Base-by-base conservation (phyloP, 2,113 vertebrate species). In the Mobula hypostoma region DNA sequence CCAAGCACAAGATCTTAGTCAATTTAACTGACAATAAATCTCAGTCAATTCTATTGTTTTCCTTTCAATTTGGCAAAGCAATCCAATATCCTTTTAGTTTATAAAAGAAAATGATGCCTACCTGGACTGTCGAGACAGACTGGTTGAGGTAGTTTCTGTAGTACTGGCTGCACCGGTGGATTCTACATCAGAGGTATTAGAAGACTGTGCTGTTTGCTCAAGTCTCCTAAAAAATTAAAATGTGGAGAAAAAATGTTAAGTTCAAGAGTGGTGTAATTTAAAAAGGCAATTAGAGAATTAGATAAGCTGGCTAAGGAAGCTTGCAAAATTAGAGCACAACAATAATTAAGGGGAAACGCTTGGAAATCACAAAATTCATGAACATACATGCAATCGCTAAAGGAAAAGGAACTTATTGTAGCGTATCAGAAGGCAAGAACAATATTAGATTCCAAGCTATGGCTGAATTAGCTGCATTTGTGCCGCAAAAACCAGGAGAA, bases 81-180 rank as follows among this genome's bases (percentile, higher is more conserved):
- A 90, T 15, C 14, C 5, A 66, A 32, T 4, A 32, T 5, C n/a
- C 66, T 61, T 14, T 29, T 5, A 61, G 6, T 15, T 76, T 74
- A 74, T 74, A 15, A 15, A 40, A 74, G 70, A 74, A 93, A 74
- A 48, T 12, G 40, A n/a, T 94, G 94, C 40, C 94, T 97, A 99
- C 98, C 98, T 98, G 96, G 98, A 99, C 97, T 98, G 98, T 97
- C 98, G 98, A 95, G 98, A 98, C 97, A 98, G 96, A 96, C 96
- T 98, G 96, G 98, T 97, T 98, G 99, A 99, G 99, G 99, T 99
- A 99, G 99, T 98, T 98, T 99, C 98, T 97, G 98, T 98, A 96
- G 97, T 97, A 97, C 98, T 98, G 96, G 97, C 97, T 96, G 98
- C 97, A 96, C 98, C 98, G 95, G 98, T 97, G 94, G 98, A 98